These are phyloP conservation scores for Chymomyza procnemis DNA, from an alignment of 2,888 invertebrate genomes.

Conservation along the genomic window DNA sequence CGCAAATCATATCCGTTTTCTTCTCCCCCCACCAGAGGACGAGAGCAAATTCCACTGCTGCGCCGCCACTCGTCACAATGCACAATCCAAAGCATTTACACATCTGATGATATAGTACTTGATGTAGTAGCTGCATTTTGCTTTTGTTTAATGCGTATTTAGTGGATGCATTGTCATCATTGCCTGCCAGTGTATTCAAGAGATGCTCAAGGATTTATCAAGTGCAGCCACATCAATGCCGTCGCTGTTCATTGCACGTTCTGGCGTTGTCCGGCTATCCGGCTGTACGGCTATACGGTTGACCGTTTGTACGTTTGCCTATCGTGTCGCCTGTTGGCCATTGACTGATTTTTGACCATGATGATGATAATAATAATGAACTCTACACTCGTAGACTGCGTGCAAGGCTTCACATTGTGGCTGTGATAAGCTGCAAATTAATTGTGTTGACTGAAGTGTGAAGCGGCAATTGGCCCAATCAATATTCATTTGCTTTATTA, in stretches of 20 bases:
- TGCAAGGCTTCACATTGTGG: background rate
- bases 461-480: background rate
- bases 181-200: background rate
- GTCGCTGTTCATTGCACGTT: background rate
- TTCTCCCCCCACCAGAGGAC: background rate
- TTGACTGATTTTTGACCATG: background rate
- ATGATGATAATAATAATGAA: no score
- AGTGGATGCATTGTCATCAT: background rate
- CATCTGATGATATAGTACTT: background rate
- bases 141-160: conserved; percentile 26
- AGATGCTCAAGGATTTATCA: conserved; percentile 6
- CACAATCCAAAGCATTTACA: background rate
- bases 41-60: background rate
- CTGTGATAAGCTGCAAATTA: background rate
- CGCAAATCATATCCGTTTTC: conserved; percentile 46
- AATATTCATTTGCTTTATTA: background rate
- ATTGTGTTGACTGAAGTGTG: background rate
- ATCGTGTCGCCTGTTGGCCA: conserved; percentile 3
- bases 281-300: no score
- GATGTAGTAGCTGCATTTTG: conserved; percentile 7
- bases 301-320: background rate
- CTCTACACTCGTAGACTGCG: background rate
- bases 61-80: background rate
- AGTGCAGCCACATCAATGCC: conserved; percentile 3
- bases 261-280: background rate